These are phyloP conservation scores for Drosophila malerkotliana DNA, from an alignment of 1,140 invertebrate species.

Conservation along the genomic window DNA sequence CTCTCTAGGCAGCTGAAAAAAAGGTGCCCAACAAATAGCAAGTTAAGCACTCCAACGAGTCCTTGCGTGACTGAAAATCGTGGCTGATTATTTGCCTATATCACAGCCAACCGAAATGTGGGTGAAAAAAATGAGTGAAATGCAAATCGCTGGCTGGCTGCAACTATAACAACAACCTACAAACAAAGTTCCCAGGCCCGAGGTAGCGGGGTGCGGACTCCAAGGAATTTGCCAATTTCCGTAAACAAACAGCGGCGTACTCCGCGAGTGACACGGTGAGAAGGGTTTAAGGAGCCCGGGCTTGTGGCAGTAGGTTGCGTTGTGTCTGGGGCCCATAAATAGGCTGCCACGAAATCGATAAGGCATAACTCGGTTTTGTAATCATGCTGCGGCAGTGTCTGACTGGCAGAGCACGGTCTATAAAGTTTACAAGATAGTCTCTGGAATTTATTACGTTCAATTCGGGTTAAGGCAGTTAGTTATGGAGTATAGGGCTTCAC, in stretches of 20 bases:
- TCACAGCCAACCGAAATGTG: slow-evolving; percentile 41
- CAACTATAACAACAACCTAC: slow-evolving; percentile 84
- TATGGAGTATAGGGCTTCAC: not conserved
- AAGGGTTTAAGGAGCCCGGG: slow-evolving; percentile 7
- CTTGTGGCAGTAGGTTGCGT: slow-evolving; percentile 1
- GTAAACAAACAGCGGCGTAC: slow-evolving; percentile 42
- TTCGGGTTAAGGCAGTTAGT: not conserved
- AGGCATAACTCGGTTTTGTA: slow-evolving; percentile 43
- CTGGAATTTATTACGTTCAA: slow-evolving; percentile 16
- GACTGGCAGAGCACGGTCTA: slow-evolving; percentile 17
- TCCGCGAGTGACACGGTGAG: slow-evolving; percentile 34
- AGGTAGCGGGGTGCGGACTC: not conserved
- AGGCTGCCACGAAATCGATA: slow-evolving; percentile 64
- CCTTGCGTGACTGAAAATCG: slow-evolving; percentile 41
- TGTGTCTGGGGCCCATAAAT: slow-evolving; percentile 49
- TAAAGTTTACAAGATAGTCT: slow-evolving; percentile 8
- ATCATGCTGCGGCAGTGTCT: slow-evolving; percentile 38
- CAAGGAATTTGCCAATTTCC: slow-evolving; percentile 51
- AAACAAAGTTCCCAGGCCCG: slow-evolving; percentile 47
- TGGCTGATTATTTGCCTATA: slow-evolving; percentile 37
- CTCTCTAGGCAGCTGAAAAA: slow-evolving; percentile 15
- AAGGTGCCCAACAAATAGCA: slow-evolving; percentile 23
- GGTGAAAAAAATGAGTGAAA: slow-evolving; percentile 59
- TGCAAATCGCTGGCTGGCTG: slow-evolving; percentile 43
- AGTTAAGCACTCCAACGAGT: slow-evolving; percentile 23